phyloP scores from a whole-genome alignment of 2,797 vertebrate genomes.

The Miichthys miiuy region DNA sequence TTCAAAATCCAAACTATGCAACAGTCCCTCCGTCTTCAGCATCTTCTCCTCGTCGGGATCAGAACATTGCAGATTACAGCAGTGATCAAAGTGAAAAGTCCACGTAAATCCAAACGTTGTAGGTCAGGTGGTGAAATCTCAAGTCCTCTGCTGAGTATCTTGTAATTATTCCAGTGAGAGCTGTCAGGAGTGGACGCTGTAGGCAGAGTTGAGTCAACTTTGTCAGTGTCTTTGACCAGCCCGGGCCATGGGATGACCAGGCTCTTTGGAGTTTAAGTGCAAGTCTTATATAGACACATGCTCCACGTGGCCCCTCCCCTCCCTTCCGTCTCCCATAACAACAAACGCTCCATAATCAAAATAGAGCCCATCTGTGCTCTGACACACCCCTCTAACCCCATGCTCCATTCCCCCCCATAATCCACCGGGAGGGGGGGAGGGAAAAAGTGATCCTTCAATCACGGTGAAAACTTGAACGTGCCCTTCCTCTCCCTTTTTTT shows the following conservation, averaged over 20 bases:
- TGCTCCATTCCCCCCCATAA: constrained; percentile 40
- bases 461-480: constrained; percentile 53
- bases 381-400: constrained; percentile 69
- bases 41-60: constrained; percentile 23
- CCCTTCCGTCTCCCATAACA: constrained; percentile 75
- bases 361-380: constrained; percentile 75
- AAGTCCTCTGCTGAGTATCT: constrained; percentile 25
- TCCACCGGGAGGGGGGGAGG: constrained; percentile 42
- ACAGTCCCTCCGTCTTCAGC: constrained; percentile 21
- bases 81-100: constrained; percentile 1
- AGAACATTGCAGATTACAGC: not conserved
- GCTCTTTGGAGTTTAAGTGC: constrained; percentile 80
- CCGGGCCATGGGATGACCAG: constrained; percentile 80
- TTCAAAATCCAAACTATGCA: constrained; percentile 16
- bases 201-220: constrained; percentile 26
- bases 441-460: constrained; percentile 71
- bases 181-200: constrained; percentile 22
- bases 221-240: constrained; percentile 29
- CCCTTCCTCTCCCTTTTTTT: constrained; percentile 56
- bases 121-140: constrained; percentile 18
- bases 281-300: constrained; percentile 78
- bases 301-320: constrained; percentile 65
- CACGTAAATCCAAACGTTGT: constrained; percentile 55
- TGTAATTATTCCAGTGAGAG: constrained; percentile 44
- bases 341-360: constrained; percentile 79